These are phyloP conservation scores for Eupleurogrammus muticus DNA, from an alignment of 2,797 vertebrate genomes.

Conservation along the genomic window DNA sequence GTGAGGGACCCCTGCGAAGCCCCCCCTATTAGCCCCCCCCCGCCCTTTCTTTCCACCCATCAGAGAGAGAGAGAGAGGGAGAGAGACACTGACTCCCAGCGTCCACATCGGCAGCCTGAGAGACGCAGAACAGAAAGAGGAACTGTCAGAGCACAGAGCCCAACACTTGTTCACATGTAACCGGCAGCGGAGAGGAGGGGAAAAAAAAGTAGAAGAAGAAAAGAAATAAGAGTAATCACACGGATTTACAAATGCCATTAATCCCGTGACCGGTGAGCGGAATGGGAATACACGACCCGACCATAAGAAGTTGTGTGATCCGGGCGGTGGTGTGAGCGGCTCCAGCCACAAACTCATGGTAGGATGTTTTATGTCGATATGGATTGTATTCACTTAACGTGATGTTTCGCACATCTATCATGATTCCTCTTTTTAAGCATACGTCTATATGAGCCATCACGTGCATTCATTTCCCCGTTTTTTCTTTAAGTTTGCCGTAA, in stretches of 20 bases:
- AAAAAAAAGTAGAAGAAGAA: not conserved
- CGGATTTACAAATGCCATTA: constrained; percentile 48
- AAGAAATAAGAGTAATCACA: not conserved
- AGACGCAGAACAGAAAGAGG: constrained; percentile 27
- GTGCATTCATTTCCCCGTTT: not conserved
- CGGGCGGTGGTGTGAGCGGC: constrained; percentile 56
- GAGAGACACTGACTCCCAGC: constrained; percentile 61
- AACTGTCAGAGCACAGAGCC: constrained; percentile 43
- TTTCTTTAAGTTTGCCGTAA: not conserved
- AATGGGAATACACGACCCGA: constrained; percentile 54
- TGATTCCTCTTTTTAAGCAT: too few species aligned
- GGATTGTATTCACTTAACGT: not conserved
- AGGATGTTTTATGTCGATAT: constrained; percentile 17
- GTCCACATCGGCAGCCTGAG: constrained; percentile 40
- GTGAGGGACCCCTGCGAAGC: constrained; percentile 12
- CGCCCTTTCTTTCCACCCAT: constrained; percentile 11
- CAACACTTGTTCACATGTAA: constrained; percentile 59
- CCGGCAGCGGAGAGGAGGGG: constrained; percentile 4
- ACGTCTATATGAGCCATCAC: too few species aligned
- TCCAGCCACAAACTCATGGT: constrained; percentile 63
- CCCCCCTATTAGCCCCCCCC: constrained; percentile 29
- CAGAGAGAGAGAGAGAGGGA: constrained; percentile 29
- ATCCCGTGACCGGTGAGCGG: constrained; percentile 42
- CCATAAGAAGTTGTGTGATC: constrained; percentile 51
- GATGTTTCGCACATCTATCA: not conserved